A percentile compares a stretch with the other conserved stretches of the same genome.
Evolutionary conservation across 2,888 invertebrate species (phyloP).

Genomic region (Cryptosula pallasiana): DNA sequence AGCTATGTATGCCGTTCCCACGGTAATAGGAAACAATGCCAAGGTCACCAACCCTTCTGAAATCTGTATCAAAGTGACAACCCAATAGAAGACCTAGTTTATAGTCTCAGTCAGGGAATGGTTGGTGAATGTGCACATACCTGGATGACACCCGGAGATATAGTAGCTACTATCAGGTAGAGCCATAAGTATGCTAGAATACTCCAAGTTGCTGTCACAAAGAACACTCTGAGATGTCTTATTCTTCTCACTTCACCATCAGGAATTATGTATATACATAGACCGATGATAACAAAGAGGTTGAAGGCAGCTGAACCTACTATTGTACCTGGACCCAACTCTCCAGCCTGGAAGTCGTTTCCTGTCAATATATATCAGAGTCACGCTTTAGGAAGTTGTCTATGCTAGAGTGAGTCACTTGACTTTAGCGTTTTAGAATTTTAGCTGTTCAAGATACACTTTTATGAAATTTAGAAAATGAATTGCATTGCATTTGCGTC

Average conservation of each 20-base stretch:
- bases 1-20: constrained; percentile 90
- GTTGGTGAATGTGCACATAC: constrained; percentile 41
- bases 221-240: constrained; percentile 92
- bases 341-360: constrained; percentile 78
- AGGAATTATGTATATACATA: constrained; percentile 87
- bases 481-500: no score
- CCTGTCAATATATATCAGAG: constrained; percentile 3
- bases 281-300: constrained; percentile 91
- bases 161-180: constrained; percentile 83
- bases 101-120: no score
- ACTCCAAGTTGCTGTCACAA: constrained; percentile 96
- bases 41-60: constrained; percentile 97
- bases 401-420: no score
- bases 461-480: no score
- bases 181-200: constrained; percentile 98
- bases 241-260: constrained; percentile 85
- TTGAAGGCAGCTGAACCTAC: constrained; percentile 99
- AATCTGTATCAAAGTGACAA: constrained; percentile 49
- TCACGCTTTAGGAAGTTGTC: no score
- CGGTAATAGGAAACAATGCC: constrained; percentile 91
- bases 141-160: constrained; percentile 79
- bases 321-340: constrained; percentile 94
- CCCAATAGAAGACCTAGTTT: neutral
- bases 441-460: no score
- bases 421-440: no score